Conservation (phyloP, 1,140 invertebrate genomes). For the Apis florea region DNA sequence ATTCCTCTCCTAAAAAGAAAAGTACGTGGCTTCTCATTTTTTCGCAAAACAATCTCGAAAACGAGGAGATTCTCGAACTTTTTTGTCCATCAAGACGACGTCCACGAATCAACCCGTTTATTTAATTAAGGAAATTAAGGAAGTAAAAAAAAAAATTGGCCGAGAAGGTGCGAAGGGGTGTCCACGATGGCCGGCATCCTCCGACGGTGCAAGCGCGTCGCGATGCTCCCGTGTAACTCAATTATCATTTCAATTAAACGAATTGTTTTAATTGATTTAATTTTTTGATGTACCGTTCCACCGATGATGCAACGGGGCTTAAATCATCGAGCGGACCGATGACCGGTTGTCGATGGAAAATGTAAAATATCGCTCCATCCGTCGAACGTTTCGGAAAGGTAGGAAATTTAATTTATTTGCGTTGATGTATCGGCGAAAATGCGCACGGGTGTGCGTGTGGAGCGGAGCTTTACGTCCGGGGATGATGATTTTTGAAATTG, state of each 20-base stretch:
- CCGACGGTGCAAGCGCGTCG: too few relatives aligned
- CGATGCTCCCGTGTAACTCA: slow-evolving; percentile 26
- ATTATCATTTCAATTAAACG: slow-evolving; percentile 55
- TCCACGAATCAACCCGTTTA: neutral
- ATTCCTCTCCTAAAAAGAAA: too few relatives aligned
- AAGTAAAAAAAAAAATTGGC: neutral
- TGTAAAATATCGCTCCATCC: slow-evolving; percentile 52
- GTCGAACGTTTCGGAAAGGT: slow-evolving; percentile 15
- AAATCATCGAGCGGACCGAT: slow-evolving; percentile 49
- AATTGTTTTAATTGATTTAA: slow-evolving; percentile 56
- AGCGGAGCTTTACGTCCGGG: too few relatives aligned
- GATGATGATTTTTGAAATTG: slow-evolving; percentile 48
- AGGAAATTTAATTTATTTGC: slow-evolving; percentile 59
- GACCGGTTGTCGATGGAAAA: slow-evolving; percentile 51
- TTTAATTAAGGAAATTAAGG: slow-evolving; percentile 2
- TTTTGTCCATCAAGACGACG: too few relatives aligned
- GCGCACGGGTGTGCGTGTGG: neutral
- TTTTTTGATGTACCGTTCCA: slow-evolving; percentile 24
- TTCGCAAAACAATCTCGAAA: too few relatives aligned
- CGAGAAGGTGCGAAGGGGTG: neutral
- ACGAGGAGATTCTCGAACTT: too few relatives aligned
- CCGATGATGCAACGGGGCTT: slow-evolving; percentile 28
- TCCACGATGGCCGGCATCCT: neutral
- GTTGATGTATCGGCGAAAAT: slow-evolving; percentile 29
- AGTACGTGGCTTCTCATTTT: too few relatives aligned